Conservation (phyloP, 2,113 vertebrate genomes). For the Rhinolophus sinicus region DNA sequence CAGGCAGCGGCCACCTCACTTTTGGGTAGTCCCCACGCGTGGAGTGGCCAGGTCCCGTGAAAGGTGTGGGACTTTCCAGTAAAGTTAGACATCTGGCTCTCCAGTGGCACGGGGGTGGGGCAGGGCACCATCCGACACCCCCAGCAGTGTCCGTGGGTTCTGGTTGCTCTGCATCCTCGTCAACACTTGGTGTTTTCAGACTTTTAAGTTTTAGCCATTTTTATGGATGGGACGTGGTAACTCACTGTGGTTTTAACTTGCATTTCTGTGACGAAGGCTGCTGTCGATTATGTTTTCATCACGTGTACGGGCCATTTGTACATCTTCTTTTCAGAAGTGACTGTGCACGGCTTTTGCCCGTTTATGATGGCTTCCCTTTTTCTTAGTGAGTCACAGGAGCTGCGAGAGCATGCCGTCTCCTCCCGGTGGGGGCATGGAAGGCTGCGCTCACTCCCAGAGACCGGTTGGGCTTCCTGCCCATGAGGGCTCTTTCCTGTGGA, state of each 20-base stretch:
- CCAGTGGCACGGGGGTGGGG: background rate
- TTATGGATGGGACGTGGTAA: fast-evolving
- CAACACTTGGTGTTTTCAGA: too few species aligned
- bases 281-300: fast-evolving
- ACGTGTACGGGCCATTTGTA: fast-evolving
- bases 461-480: background rate
- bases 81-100: background rate
- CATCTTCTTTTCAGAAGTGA: background rate
- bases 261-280: too few species aligned
- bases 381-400: background rate
- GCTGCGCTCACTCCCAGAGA: background rate
- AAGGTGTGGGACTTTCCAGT: too few species aligned
- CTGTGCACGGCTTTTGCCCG: background rate
- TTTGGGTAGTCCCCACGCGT: fast-evolving
- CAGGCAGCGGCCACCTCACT: fast-evolving
- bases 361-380: background rate
- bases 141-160: fast-evolving
- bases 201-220: background rate
- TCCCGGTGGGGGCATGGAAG: background rate
- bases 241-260: background rate
- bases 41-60: background rate
- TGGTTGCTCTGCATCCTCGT: fast-evolving
- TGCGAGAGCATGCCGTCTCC: background rate
- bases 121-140: background rate
- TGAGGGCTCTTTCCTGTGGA: background rate